A percentile compares a stretch with the other conserved stretches of the same genome.
phyloP scores from a whole-genome alignment of 2,113 vertebrate species.

The cat (Felis catus) region F.catus_Fca126_mat1.0 CM031411.1:107721001-107721500 shows the following conservation, averaged over 20 bases:
- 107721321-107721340: too few species aligned
- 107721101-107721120: constrained; percentile 46
- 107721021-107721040: not conserved
- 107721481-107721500: too few species aligned
- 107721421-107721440: too few species aligned
- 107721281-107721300: not conserved
- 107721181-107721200: not conserved
- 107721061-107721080: constrained; percentile 25
- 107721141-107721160: not conserved
- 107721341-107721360: too few species aligned
- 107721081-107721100: not conserved
- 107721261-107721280: not conserved
- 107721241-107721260: not conserved
- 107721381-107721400: too few species aligned
- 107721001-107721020: not conserved
- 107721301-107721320: too few species aligned
- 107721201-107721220: constrained; percentile 38
- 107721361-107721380: too few species aligned
- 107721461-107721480: too few species aligned
- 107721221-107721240: not conserved
- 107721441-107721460: too few species aligned
- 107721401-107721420: too few species aligned
- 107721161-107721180: not conserved
- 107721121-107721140: not conserved
- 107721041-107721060: not conserved